Evolutionary conservation across 1,140 invertebrate species (phyloP), one percentile per base, ranked within the genome.

Genomic region (Kradibia gibbosae): DNA sequence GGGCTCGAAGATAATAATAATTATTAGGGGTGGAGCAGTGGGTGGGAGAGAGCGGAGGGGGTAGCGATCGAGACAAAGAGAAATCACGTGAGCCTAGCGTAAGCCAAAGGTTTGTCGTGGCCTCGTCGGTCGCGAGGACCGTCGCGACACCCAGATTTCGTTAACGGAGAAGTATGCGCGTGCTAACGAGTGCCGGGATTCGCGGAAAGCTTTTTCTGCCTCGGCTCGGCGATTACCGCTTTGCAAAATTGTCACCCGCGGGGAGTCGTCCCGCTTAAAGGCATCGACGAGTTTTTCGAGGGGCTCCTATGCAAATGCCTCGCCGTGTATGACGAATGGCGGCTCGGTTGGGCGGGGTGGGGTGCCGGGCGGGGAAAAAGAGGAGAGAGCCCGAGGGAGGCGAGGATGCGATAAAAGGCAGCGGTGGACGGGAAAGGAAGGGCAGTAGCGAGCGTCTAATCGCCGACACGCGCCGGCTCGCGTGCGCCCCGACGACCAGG

Each of bases 381-480:
- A 45, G 42, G 42, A 45, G 42, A 13, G 42, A 13, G 13, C 7
- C 39, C 7, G 42, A 45, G 42, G 42, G 42, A 13, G 13, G 42
- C 39, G 13, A 25, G n/a, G 28, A 53, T 48, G 8, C 42, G 75
- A 67, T 78, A 78, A 78, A 65, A 45, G 60, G 55, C 48, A 55
- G 72, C 28, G 31, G 7, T 20, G 25, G 36, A 71, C 65, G 8
- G 65, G 71, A 71, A 78, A 78, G 71, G 57, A 78, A 78, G 77
- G 77, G 77, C 45, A 78, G 67, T n/a, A 28, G 62, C 10, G 25
- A 31, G 42, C 36, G 57, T 65, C 76, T 78, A 70, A 78, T 78
- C 62, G 22, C 22, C 73, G 55, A 45, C 77, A 70, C 77, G 77
- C 22, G 50, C 77, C 50, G 20, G 17, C 45, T 34, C 8, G 11